Evolutionary conservation across 1,140 invertebrate genomes (phyloP).

Genomic region (Drosophila nannoptera): DNA sequence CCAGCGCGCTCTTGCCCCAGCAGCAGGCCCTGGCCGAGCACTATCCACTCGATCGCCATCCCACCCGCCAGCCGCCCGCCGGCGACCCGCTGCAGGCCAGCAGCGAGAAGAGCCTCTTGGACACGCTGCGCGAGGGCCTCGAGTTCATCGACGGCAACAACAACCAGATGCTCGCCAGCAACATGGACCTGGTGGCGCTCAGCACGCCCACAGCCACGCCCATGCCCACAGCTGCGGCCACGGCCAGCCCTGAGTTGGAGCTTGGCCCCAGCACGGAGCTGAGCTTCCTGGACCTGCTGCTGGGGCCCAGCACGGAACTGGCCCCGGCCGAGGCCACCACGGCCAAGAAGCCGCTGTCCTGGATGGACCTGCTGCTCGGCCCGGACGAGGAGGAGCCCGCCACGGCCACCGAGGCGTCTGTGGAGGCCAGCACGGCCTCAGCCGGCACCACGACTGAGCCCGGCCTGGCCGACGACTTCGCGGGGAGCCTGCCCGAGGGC

Average conservation of each 20-base stretch:
- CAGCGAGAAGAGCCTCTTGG: conserved; percentile 74
- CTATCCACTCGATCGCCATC: conserved; percentile 70
- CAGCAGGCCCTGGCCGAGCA: conserved; percentile 56
- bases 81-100: conserved; percentile 44
- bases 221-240: too few species aligned
- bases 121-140: conserved; percentile 71
- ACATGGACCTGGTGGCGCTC: conserved; percentile 52
- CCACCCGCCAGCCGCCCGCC: conserved; percentile 30
- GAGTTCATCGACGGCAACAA: conserved; percentile 77
- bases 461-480: conserved; percentile 65
- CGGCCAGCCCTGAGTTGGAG: conserved; percentile 10
- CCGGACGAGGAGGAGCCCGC: conserved; percentile 63
- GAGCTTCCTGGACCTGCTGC: conserved; percentile 61
- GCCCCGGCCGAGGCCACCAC: conserved; percentile 36
- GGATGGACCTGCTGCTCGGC: conserved; percentile 68
- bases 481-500: neutral
- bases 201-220: conserved; percentile 29
- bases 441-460: conserved; percentile 22
- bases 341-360: conserved; percentile 57
- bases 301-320: conserved; percentile 57
- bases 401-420: conserved; percentile 20
- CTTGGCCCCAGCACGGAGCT: conserved; percentile 43
- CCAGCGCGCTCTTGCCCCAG: conserved; percentile 12
- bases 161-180: conserved; percentile 68
- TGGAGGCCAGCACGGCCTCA: conserved; percentile 17